Evolutionary conservation across 2,113 vertebrate species (phyloP).

Genomic region (Peromyscus maniculatus): DNA sequence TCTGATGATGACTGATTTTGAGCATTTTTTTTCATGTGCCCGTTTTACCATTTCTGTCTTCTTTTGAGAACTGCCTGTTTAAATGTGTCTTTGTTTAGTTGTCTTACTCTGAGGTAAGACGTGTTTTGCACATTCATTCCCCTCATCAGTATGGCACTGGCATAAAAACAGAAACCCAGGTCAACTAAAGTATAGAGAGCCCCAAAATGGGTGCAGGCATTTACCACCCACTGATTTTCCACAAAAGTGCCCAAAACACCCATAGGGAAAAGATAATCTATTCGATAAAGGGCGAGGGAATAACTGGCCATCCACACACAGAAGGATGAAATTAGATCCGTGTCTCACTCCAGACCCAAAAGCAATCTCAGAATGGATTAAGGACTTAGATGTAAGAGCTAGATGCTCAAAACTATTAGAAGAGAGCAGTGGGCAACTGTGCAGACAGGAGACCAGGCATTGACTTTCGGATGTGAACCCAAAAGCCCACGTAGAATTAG

Average conservation of each 20-base stretch:
- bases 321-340: background rate
- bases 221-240: background rate
- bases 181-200: background rate
- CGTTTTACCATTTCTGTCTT: background rate
- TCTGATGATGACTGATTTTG: background rate
- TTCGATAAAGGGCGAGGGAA: background rate
- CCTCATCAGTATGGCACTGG: background rate
- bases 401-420: background rate
- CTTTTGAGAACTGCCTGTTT: background rate
- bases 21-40: background rate
- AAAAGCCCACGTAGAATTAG: background rate
- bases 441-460: background rate
- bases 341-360: background rate
- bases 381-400: background rate
- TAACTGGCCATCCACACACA: background rate
- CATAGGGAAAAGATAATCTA: background rate
- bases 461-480: background rate
- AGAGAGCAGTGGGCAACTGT: background rate
- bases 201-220: background rate
- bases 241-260: slow-evolving; percentile 6
- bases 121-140: background rate
- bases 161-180: background rate
- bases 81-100: background rate
- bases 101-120: background rate
- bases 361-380: background rate